Evolutionary conservation across 2,113 vertebrate genomes (phyloP), one percentile per base, ranked within the genome.

Genomic region (Dipodomys spectabilis): DNA sequence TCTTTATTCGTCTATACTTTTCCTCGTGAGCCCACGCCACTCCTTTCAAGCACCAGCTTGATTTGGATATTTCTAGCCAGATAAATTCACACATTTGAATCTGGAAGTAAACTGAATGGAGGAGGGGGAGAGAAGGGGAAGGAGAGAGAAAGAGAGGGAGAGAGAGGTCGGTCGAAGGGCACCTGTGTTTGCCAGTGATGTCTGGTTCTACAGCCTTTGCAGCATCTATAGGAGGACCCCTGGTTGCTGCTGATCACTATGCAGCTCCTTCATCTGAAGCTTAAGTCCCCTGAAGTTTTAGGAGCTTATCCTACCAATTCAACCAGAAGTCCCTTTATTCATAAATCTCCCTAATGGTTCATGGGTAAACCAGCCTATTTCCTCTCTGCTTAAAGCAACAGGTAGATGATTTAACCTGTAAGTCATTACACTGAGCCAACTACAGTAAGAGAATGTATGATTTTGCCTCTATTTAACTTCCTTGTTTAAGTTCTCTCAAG

Each of bases 381-480:
- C 30, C 30, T n/a, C 44, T 78, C 49, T n/a, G 18, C 28, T 77
- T 77, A 28, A 77, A 77, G 44, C 44, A 49, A 27, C 27, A 49
- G 49, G 15, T 64, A 32, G 22, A 65, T 82, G 60, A 7, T 67
- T 77, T 68, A 87, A 65, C 67, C 78, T 64, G 78, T 30, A 84
- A 78, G 87, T 90, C 93, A 86, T 81, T 82, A 39, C n/a, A 20
- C 68, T 81, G 49, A 82, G 18, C 23, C 25, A 93, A 86, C 32
- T 12, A 65, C 9, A 15, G 27, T 45, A 22, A 80, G 68, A 77
- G 45, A 80, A 53, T 8, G 9, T 68, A 13, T 16, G 11, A 57
- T 18, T 57, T 57, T 57, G 15, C 13, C 25, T 60, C 35, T 49
- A 2, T 19, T 44, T 57, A 57, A 18, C 15, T 82, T 23, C 22